These are phyloP conservation scores for Tamandua tetradactyla DNA, from an alignment of 2,797 vertebrate species.

Conservation along the genomic window DNA sequence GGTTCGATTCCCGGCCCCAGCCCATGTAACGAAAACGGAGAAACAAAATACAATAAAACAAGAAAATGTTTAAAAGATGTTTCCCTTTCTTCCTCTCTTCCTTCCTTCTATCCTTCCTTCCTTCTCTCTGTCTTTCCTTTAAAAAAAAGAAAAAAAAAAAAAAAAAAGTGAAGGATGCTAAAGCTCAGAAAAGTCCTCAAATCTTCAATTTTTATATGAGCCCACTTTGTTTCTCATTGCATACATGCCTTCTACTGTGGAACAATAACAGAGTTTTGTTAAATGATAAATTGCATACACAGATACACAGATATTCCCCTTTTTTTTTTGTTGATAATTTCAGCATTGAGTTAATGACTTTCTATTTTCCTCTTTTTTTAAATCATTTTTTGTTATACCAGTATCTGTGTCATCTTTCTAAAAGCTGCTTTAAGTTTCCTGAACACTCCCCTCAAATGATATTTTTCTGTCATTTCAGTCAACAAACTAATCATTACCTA, in stretches of 20 bases:
- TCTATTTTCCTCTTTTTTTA: not conserved
- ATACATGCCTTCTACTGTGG: not conserved
- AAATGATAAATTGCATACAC: not conserved
- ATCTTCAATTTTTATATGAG: not conserved
- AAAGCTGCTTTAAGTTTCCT: not conserved
- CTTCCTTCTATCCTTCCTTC: no score
- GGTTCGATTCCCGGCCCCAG: no score
- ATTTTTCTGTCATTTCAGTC: not conserved
- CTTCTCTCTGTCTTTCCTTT: no score
- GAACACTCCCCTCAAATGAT: not conserved
- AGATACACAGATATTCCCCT: not conserved
- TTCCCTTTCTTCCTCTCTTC: no score
- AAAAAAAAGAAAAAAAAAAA: no score
- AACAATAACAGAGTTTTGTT: not conserved
- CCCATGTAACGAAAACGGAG: no score
- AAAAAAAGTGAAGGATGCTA: not conserved
- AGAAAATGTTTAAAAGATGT: no score
- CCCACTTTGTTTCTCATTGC: not conserved
- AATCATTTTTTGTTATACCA: not conserved
- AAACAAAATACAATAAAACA: no score
- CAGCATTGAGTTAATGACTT: not conserved
- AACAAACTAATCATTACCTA: not conserved
- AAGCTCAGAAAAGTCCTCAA: not conserved
- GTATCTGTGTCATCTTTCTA: not conserved
- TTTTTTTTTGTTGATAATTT: not conserved